Conservation (phyloP, 2,113 vertebrate species). For the Brienomyrus longianalis region DNA sequence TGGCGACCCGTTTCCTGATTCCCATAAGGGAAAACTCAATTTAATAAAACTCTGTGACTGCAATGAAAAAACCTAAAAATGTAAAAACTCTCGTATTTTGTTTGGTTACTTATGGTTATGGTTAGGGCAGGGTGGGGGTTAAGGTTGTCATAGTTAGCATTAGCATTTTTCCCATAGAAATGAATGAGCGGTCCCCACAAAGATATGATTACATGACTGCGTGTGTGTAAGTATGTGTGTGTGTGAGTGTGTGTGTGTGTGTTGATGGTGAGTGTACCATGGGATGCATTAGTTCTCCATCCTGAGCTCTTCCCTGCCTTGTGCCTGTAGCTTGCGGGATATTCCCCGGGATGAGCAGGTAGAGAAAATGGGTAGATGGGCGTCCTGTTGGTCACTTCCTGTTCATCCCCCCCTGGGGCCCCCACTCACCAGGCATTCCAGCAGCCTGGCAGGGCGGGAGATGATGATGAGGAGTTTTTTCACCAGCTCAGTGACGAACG, state of each 20-base stretch:
- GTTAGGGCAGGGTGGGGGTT: too few relatives aligned
- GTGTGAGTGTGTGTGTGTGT: neutral
- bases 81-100: too few relatives aligned
- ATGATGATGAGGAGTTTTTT: slow-evolving; percentile 91
- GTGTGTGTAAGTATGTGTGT: too few relatives aligned
- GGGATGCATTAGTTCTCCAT: neutral
- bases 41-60: too few relatives aligned
- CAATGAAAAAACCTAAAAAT: too few relatives aligned
- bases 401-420: neutral
- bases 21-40: too few relatives aligned
- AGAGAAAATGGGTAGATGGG: neutral
- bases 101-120: too few relatives aligned
- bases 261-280: neutral
- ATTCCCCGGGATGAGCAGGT: neutral
- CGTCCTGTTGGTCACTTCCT: neutral
- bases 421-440: slow-evolving; percentile 82
- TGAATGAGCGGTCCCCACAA: too few relatives aligned
- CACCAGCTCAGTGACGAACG: slow-evolving; percentile 83
- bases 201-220: too few relatives aligned
- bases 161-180: too few relatives aligned
- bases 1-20: too few relatives aligned
- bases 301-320: neutral
- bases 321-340: neutral
- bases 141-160: too few relatives aligned
- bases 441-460: slow-evolving; percentile 79